These are phyloP conservation scores for Baccha elongata DNA, from an alignment of 2,888 invertebrate species.

Conservation along the genomic window DNA sequence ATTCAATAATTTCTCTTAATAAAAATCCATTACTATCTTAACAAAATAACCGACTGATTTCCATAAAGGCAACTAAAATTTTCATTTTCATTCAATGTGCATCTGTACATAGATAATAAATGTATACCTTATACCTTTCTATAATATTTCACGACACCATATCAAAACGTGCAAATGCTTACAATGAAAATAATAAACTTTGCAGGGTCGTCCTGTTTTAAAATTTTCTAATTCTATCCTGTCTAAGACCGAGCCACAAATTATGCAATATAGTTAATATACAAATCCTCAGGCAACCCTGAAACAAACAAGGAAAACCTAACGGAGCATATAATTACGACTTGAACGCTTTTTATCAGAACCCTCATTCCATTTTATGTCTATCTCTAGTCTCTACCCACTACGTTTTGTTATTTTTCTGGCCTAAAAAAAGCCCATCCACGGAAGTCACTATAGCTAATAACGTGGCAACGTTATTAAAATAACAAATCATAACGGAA, in stretches of 20 bases:
- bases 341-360: conserved; percentile 16
- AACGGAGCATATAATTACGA: conserved; percentile 29
- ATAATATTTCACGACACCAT: no score
- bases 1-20: no score
- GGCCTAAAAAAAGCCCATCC: neutral
- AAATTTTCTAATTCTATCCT: conserved; percentile 40
- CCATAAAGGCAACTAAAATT: no score
- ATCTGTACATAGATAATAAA: no score
- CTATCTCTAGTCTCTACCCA: neutral
- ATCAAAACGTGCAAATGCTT: conserved; percentile 10
- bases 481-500: conserved; percentile 54
- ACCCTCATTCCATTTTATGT: neutral
- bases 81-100: no score
- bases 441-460: conserved; percentile 43
- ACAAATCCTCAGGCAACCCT: conserved; percentile 32
- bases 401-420: neutral
- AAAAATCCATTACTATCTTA: no score
- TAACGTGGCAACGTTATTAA: conserved; percentile 52
- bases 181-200: neutral
- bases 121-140: no score
- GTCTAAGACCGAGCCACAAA: conserved; percentile 19
- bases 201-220: conserved; percentile 19
- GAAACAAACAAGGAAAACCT: no score
- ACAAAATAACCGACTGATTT: no score
- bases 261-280: conserved; percentile 15